These are phyloP conservation scores for Cotesia congregata DNA, from an alignment of 2,888 invertebrate species.

Conservation along the genomic window DNA sequence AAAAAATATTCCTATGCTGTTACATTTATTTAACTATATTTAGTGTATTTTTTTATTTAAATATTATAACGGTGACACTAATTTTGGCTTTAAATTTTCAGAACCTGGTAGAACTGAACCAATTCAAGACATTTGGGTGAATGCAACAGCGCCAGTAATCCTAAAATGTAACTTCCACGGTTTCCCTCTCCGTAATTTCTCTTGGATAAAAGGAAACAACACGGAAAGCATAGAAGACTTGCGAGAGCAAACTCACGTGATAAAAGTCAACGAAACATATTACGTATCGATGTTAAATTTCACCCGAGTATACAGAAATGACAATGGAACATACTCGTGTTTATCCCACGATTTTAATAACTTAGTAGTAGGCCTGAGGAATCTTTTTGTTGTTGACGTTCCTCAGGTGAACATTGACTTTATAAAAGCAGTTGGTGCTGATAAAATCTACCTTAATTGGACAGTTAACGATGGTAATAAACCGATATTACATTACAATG, in stretches of 20 bases:
- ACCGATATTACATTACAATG: slow-evolving; percentile 75
- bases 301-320: slow-evolving; percentile 75
- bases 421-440: slow-evolving; percentile 82
- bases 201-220: slow-evolving; percentile 75
- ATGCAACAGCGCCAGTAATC: slow-evolving; percentile 72
- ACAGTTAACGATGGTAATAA: slow-evolving; percentile 84
- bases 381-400: slow-evolving; percentile 77
- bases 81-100: slow-evolving; percentile 37
- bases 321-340: slow-evolving; percentile 79
- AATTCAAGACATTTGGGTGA: slow-evolving; percentile 71
- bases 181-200: slow-evolving; percentile 74
- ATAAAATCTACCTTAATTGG: slow-evolving; percentile 86
- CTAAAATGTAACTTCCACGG: slow-evolving; percentile 75
- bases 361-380: slow-evolving; percentile 70
- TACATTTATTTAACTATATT: too few species aligned
- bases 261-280: slow-evolving; percentile 73
- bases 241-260: slow-evolving; percentile 66
- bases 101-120: slow-evolving; percentile 72
- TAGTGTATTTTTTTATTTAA: not conserved
- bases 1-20: too few species aligned
- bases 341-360: slow-evolving; percentile 68
- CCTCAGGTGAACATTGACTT: slow-evolving; percentile 81
- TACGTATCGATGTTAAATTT: slow-evolving; percentile 75
- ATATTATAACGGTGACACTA: not conserved
- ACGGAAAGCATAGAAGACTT: slow-evolving; percentile 66